These are phyloP conservation scores for Lichenostomus cassidix DNA, from an alignment of 2,113 vertebrate genomes.

Conservation along the genomic window DNA sequence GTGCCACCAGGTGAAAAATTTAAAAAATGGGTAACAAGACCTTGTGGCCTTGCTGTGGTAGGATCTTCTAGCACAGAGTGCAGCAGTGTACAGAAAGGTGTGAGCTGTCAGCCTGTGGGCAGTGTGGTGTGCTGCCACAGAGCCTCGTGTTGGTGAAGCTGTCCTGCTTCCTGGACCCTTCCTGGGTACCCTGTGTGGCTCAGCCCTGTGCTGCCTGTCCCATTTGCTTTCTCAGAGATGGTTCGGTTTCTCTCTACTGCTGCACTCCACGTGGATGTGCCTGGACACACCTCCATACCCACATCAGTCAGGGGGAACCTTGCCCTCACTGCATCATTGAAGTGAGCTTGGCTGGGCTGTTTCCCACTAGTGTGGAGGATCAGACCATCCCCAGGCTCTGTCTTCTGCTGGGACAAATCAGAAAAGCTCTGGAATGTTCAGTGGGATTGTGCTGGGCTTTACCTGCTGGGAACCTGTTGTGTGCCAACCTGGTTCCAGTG, in stretches of 20 bases:
- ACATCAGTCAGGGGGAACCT: neutral
- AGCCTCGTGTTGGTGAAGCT: neutral
- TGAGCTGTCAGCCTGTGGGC: neutral
- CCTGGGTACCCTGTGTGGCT: neutral
- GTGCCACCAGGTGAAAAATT: neutral
- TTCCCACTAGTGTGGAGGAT: neutral
- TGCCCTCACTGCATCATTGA: neutral
- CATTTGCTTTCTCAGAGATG: neutral
- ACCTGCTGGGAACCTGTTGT: neutral
- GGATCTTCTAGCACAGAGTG: neutral
- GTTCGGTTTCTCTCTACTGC: neutral
- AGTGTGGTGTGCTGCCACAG: neutral
- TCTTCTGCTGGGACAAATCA: neutral
- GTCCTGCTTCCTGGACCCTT: neutral
- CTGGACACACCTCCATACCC: fast-evolving
- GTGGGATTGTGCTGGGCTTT: neutral
- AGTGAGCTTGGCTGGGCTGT: neutral
- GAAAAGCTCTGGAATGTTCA: neutral
- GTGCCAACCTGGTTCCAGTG: neutral
- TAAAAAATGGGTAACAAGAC: neutral
- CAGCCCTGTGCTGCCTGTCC: neutral
- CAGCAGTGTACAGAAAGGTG: neutral
- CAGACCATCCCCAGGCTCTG: neutral
- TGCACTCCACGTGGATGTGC: neutral
- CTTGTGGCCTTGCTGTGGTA: neutral